Evolutionary conservation across 1,140 invertebrate genomes (phyloP).

Genomic region (Drosophila bipectinata): DNA sequence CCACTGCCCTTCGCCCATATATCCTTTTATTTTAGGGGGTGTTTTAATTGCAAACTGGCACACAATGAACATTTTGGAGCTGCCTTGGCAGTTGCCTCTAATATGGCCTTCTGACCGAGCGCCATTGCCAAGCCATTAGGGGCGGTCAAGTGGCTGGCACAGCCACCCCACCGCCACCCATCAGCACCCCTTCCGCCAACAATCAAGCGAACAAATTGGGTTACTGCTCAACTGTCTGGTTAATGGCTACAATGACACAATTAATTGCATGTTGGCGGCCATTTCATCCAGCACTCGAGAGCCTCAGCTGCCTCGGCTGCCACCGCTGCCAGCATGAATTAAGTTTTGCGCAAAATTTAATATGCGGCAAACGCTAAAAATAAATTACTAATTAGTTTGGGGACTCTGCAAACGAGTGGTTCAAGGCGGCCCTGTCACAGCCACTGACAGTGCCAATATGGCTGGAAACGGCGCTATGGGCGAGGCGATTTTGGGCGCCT

Average conservation of each 20-base stretch:
- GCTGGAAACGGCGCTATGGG: background rate
- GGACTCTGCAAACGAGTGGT: background rate
- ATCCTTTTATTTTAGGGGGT: conserved; percentile 53
- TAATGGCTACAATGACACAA: conserved; percentile 81
- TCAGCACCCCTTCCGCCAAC: conserved; percentile 21
- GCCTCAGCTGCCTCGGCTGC: conserved; percentile 4
- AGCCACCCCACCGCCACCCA: background rate
- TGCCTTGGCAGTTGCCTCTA: conserved; percentile 34
- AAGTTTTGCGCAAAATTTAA: conserved; percentile 69
- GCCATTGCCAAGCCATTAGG: conserved; percentile 59
- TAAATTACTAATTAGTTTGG: conserved; percentile 67
- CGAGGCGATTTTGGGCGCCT: background rate
- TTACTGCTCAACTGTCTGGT: conserved; percentile 81
- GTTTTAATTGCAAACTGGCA: conserved; percentile 75
- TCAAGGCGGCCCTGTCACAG: background rate
- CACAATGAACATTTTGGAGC: conserved; percentile 44
- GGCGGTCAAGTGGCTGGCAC: conserved; percentile 48
- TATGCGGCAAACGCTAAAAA: conserved; percentile 67
- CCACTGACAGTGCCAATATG: conserved; percentile 18
- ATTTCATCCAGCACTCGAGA: conserved; percentile 34
- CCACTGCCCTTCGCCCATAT: conserved; percentile 1
- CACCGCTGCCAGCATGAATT: conserved; percentile 58
- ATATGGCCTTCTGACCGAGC: conserved; percentile 28
- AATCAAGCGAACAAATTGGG: conserved; percentile 78
- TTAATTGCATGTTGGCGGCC: conserved; percentile 76